phyloP scores from a whole-genome alignment of 1,140 invertebrate species.

The Penaeus vannamei region DNA sequence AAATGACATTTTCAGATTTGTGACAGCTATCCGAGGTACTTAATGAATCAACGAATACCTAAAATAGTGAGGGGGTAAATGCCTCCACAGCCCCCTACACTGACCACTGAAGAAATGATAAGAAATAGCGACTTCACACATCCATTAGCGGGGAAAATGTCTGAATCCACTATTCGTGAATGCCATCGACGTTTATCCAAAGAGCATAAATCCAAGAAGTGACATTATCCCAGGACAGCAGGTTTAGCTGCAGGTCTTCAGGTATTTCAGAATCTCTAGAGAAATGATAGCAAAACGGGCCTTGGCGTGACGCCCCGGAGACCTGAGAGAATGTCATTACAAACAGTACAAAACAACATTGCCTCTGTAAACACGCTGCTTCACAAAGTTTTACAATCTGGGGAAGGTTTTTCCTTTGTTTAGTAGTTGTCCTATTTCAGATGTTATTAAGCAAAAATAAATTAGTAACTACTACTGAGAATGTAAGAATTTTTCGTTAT shows the following conservation, averaged over 20 bases:
- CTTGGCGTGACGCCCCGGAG: background rate
- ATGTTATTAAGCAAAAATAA: no score
- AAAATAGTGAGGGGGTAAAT: conserved; percentile 13
- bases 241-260: no score
- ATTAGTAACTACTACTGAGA: no score
- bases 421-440: no score
- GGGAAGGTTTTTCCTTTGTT: no score
- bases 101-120: conserved; percentile 48
- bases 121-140: conserved; percentile 33
- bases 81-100: conserved; percentile 41
- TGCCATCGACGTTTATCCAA: no score
- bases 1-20: conserved; percentile 48
- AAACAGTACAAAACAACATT: conserved; percentile 5
- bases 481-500: no score
- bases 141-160: background rate
- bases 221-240: no score
- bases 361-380: no score
- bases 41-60: conserved; percentile 37
- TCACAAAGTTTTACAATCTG: no score
- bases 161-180: background rate
- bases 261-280: background rate
- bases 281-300: background rate
- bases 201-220: no score
- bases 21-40: conserved; percentile 43
- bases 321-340: background rate